These are phyloP conservation scores for Leptobrachium leishanense DNA, from an alignment of 2,113 vertebrate genomes.

Conservation along the genomic window DNA sequence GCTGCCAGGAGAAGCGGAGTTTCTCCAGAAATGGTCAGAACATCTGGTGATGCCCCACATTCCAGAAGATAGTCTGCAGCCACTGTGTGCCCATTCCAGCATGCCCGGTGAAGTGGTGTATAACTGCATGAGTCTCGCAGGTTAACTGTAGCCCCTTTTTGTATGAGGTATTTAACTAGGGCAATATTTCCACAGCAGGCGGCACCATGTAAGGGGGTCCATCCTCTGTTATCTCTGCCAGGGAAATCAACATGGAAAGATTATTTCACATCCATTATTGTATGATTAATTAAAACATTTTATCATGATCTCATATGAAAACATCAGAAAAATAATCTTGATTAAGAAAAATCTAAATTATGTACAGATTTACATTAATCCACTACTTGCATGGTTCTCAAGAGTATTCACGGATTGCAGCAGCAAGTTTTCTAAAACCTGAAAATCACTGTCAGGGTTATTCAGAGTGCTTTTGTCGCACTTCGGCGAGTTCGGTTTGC, in stretches of 20 bases:
- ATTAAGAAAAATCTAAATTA: no score
- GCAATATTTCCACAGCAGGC: slow-evolving; percentile 58
- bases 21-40: slow-evolving; percentile 54
- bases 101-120: slow-evolving; percentile 60
- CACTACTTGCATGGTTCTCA: no score
- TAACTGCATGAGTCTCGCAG: slow-evolving; percentile 53
- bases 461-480: no score
- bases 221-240: slow-evolving; percentile 56
- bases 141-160: slow-evolving; percentile 55
- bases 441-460: no score
- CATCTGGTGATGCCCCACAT: slow-evolving; percentile 54
- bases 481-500: no score
- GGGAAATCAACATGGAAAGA: neutral
- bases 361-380: no score
- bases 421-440: no score
- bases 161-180: slow-evolving; percentile 56
- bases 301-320: no score
- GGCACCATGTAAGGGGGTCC: slow-evolving; percentile 58
- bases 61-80: slow-evolving; percentile 55
- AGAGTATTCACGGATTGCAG: no score
- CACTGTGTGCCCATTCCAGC: slow-evolving; percentile 53
- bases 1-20: slow-evolving; percentile 58
- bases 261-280: neutral
- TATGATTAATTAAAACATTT: no score
- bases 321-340: no score